Percentiles rank a stretch among this genome's conserved stretches.
Evolutionary conservation across 2,113 vertebrate genomes (phyloP).

Genomic region (Rhinopithecus roxellana): DNA sequence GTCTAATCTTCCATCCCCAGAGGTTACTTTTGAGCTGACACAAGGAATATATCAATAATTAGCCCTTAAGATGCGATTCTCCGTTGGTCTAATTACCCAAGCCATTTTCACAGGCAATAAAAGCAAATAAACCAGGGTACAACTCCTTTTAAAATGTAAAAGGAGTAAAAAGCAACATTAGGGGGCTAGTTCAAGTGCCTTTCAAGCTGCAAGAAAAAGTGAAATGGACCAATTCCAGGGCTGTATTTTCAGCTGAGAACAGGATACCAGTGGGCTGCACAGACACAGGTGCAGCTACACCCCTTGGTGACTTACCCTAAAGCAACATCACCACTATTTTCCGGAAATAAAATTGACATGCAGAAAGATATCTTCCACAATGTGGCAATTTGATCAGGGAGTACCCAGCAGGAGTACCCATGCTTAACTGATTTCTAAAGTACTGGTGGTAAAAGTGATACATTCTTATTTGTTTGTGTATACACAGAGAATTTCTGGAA

Average conservation of each 20-base stretch:
- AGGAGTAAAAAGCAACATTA: background rate
- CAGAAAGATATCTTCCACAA: background rate
- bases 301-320: background rate
- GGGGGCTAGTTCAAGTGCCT: background rate
- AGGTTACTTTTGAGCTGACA: background rate
- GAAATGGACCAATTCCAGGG: background rate
- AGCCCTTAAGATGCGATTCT: background rate
- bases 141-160: background rate
- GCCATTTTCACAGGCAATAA: constrained; percentile 32
- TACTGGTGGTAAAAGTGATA: accelerated
- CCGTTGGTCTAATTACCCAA: constrained; percentile 39
- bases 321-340: background rate
- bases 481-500: background rate
- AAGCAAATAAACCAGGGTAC: background rate
- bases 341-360: accelerated
- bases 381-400: background rate
- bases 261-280: accelerated
- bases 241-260: background rate
- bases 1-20: background rate
- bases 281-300: accelerated
- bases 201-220: background rate
- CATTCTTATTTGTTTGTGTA: too few relatives aligned
- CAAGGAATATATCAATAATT: background rate
- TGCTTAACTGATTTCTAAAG: accelerated
- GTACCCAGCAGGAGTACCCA: accelerated